Evolutionary conservation across 2,888 invertebrate genomes (phyloP).

Genomic region (Diogma glabrata): DNA sequence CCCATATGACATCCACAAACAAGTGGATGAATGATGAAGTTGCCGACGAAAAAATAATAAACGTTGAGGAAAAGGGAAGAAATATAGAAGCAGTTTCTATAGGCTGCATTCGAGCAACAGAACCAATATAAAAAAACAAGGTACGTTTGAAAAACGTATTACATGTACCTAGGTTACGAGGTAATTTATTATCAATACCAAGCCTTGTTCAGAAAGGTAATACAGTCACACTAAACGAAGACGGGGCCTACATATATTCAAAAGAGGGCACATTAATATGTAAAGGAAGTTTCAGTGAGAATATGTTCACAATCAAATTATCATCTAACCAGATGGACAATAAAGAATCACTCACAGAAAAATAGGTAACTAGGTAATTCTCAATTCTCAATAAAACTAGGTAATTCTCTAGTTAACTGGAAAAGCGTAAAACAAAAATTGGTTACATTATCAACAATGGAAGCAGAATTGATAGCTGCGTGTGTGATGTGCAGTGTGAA

Average conservation of each 20-base stretch:
- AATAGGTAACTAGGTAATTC: no score
- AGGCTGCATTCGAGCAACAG: neutral
- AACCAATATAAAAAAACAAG: neutral
- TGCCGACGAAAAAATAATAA: neutral
- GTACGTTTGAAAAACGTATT: neutral
- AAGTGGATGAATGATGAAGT: neutral
- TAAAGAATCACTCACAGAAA: no score
- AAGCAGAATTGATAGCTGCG: no score
- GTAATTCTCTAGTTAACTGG: neutral
- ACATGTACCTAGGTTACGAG: neutral
- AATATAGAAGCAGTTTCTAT: neutral
- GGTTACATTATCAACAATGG: no score
- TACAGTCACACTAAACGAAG: neutral
- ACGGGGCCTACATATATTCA: neutral
- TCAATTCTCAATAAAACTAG: constrained; percentile 3
- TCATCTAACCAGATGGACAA: neutral
- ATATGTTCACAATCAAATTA: neutral
- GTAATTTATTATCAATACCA: neutral
- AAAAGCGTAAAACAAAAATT: neutral
- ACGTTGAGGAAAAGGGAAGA: neutral
- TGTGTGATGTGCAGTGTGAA: no score
- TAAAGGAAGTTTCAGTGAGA: neutral
- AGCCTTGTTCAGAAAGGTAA: neutral
- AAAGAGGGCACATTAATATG: neutral
- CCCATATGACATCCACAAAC: neutral